Conservation (phyloP, 2,113 vertebrate species). For the Scopus umbretta region DNA sequence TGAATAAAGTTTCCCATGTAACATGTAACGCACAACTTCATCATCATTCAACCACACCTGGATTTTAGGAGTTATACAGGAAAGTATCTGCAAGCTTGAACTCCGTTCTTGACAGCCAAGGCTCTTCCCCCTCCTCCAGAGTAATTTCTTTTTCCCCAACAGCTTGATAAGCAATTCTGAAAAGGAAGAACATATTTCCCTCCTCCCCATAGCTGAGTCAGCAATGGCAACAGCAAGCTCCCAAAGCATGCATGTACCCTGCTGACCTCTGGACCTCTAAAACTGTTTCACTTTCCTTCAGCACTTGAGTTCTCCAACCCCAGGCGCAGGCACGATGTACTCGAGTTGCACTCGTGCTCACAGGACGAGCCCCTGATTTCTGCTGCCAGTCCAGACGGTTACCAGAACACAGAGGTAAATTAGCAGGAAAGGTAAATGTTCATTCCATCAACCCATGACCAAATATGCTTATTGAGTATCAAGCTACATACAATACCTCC, state of each 20-base stretch:
- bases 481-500: background rate
- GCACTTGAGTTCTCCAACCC: background rate
- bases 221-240: background rate
- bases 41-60: background rate
- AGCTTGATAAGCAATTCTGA: slow-evolving; percentile 1
- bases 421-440: background rate
- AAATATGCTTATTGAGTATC: background rate
- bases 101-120: background rate
- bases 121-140: background rate
- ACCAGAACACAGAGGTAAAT: background rate
- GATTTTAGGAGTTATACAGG: background rate
- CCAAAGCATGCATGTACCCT: background rate
- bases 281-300: background rate
- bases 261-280: background rate
- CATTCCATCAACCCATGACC: background rate
- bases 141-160: background rate
- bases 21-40: background rate
- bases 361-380: background rate
- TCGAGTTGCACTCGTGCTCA: fast-evolving
- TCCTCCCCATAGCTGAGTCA: background rate
- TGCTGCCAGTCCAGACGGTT: background rate
- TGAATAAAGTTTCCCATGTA: background rate
- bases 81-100: background rate
- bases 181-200: background rate
- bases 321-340: background rate